These are phyloP conservation scores for Thrips palmi DNA, from an alignment of 1,140 invertebrate genomes.

Conservation along the genomic window DNA sequence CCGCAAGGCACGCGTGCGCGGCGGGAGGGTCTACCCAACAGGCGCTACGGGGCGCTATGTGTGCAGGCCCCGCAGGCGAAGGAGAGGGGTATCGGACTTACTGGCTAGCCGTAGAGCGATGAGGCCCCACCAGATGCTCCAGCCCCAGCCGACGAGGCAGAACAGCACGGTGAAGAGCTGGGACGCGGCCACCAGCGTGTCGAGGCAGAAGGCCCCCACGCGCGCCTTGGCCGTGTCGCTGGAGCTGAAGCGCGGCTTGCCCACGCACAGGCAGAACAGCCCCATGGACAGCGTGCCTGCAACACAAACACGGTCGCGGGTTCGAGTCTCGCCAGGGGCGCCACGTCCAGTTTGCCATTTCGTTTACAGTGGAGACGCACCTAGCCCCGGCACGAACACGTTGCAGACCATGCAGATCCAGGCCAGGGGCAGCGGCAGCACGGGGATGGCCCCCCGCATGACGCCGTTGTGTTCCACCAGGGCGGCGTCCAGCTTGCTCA, in stretches of 20 bases:
- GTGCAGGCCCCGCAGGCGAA: not conserved
- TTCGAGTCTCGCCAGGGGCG: too few species aligned
- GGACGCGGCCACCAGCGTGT: conserved; percentile 62
- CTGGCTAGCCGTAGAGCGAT: conserved; percentile 65
- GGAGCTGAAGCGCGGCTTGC: conserved; percentile 65
- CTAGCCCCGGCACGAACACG: conserved; percentile 64
- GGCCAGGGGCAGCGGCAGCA: conserved; percentile 62
- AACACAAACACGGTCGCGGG: too few species aligned
- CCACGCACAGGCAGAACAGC: conserved; percentile 69
- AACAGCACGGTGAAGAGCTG: conserved; percentile 89
- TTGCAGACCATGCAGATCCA: conserved; percentile 76
- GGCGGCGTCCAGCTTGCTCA: conserved; percentile 52
- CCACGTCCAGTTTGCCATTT: too few species aligned
- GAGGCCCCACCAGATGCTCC: conserved; percentile 92
- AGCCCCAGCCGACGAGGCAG: conserved; percentile 89
- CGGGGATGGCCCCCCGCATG: conserved; percentile 76
- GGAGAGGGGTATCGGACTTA: conserved; percentile 25
- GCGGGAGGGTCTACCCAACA: not conserved
- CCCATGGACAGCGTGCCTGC: conserved; percentile 76
- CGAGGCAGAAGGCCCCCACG: conserved; percentile 60
- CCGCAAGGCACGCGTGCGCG: not conserved
- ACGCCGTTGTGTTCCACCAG: conserved; percentile 62
- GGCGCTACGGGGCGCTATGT: not conserved
- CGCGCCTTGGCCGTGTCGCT: conserved; percentile 47
- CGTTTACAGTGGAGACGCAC: conserved; percentile 28